Evolutionary conservation across 2,113 vertebrate species (phyloP).

Genomic region (Paralichthys olivaceus): DNA sequence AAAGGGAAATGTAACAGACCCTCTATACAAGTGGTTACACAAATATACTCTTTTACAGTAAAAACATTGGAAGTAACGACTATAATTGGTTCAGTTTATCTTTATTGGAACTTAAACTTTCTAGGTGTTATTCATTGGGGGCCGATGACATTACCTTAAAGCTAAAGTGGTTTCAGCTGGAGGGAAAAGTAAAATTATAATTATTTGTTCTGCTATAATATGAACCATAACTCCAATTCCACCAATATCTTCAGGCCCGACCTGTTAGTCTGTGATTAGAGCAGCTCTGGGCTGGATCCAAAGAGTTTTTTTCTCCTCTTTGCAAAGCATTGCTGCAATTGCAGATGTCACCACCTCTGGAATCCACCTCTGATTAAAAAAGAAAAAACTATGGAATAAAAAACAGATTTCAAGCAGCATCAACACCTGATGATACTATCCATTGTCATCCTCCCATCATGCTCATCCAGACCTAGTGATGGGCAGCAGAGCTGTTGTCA

Average conservation of each 20-base stretch:
- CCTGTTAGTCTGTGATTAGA: conserved; percentile 26
- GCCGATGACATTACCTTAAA: conserved; percentile 2
- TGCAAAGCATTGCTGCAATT: conserved; percentile 8
- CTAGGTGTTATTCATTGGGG: conserved; percentile 15
- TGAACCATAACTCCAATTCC: background rate
- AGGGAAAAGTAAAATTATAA: conserved; percentile 35
- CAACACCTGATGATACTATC: conserved; percentile 36
- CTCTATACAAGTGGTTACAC: conserved; percentile 14
- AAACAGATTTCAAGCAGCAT: background rate
- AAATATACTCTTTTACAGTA: conserved; percentile 50
- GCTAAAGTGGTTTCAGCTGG: conserved; percentile 9
- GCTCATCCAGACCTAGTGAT: conserved; percentile 5
- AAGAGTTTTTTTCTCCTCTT: background rate
- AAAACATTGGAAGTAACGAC: conserved; percentile 44
- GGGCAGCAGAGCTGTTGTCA: conserved; percentile 3
- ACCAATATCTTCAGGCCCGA: background rate
- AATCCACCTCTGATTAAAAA: conserved; percentile 22
- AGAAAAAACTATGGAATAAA: background rate
- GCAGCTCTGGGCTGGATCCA: conserved; percentile 43
- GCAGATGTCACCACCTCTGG: conserved; percentile 16
- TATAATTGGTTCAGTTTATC: conserved; percentile 40
- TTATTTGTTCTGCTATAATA: conserved; percentile 33
- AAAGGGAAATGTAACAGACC: conserved; percentile 26
- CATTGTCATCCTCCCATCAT: conserved; percentile 26
- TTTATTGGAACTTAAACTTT: background rate